Conservation (phyloP, 2,113 vertebrate genomes). For the Megaleporinus macrocephalus region DNA sequence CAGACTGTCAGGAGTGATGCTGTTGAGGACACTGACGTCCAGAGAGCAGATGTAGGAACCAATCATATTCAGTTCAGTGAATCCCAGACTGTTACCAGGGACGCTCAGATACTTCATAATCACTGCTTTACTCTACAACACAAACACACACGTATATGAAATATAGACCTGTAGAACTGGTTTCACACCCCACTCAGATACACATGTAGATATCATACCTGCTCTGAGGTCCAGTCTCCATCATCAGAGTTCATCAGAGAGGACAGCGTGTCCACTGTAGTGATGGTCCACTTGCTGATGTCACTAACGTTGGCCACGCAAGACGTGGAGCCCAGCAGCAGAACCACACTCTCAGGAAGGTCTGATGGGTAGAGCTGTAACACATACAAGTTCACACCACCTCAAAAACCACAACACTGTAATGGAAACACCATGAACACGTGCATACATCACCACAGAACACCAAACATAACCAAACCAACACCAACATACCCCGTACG, state of each 20-base stretch:
- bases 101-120: conserved; percentile 68
- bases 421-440: background rate
- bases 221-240: conserved; percentile 62
- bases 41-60: conserved; percentile 74
- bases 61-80: conserved; percentile 64
- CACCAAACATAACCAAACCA: too few species aligned
- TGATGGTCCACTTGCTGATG: conserved; percentile 70
- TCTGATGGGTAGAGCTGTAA: conserved; percentile 62
- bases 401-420: background rate
- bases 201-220: conserved; percentile 52
- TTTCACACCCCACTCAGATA: conserved; percentile 5
- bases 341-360: conserved; percentile 58
- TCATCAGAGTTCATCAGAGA: conserved; percentile 60
- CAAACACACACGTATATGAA: conserved; percentile 4
- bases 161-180: too few species aligned
- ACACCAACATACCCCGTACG: too few species aligned
- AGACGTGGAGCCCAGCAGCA: conserved; percentile 61
- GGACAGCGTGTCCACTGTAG: conserved; percentile 61
- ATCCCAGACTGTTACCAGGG: conserved; percentile 64
- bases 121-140: conserved; percentile 68
- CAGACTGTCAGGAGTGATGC: conserved; percentile 56
- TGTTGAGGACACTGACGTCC: conserved; percentile 40
- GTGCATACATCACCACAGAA: too few species aligned
- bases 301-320: conserved; percentile 62
- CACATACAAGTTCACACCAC: background rate